phyloP scores from a whole-genome alignment of 1,140 invertebrate genomes.

The Macrosteles quadrilineatus region DNA sequence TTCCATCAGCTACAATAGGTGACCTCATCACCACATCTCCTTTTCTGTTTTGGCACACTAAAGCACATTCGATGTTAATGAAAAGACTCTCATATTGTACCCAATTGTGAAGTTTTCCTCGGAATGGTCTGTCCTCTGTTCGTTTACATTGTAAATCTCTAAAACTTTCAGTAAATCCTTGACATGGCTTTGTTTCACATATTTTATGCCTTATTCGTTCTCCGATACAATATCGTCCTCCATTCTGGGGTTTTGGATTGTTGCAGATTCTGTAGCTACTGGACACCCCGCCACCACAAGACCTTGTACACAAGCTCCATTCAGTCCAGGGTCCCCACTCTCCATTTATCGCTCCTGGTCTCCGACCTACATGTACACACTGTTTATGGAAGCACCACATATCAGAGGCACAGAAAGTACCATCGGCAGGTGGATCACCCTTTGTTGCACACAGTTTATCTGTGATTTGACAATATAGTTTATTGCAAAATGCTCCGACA shows the following conservation, averaged over 20 bases:
- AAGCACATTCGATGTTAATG: conserved; percentile 29
- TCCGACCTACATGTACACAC: conserved; percentile 62
- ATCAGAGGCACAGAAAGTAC: conserved; percentile 65
- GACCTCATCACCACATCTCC: conserved; percentile 34
- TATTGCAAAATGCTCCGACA: conserved; percentile 52
- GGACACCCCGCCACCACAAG: conserved; percentile 85
- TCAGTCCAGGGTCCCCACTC: conserved; percentile 64
- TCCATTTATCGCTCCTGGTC: conserved; percentile 63
- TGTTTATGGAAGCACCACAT: conserved; percentile 65
- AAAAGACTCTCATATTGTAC: conserved; percentile 49
- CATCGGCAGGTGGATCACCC: conserved; percentile 64
- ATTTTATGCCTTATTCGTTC: conserved; percentile 71
- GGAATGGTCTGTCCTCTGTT: conserved; percentile 45
- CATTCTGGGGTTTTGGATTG: conserved; percentile 67
- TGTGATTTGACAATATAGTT: conserved; percentile 58
- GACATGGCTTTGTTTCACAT: conserved; percentile 65
- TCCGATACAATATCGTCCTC: conserved; percentile 79
- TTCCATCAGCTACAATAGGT: conserved; percentile 55
- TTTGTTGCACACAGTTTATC: conserved; percentile 58
- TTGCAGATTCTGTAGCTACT: conserved; percentile 75
- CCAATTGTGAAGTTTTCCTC: conserved; percentile 54
- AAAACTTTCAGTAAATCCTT: conserved; percentile 53
- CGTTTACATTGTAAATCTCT: conserved; percentile 62
- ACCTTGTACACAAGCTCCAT: conserved; percentile 70
- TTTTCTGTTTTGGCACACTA: conserved; percentile 31